Conservation (phyloP, 23 tunicate genomes). For the Halocynthia aurantium region DNA sequence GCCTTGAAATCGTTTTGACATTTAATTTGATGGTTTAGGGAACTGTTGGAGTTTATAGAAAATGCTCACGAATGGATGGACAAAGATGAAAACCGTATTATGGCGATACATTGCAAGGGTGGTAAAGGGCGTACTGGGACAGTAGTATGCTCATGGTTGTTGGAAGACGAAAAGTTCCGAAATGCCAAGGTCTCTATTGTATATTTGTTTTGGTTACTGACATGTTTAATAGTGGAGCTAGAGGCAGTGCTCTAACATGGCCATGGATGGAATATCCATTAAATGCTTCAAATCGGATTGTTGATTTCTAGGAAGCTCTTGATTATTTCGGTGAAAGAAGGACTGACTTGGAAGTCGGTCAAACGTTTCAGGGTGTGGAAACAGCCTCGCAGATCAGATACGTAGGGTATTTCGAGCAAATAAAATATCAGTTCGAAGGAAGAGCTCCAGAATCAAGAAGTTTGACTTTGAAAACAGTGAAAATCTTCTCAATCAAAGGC, state of each 20-base stretch:
- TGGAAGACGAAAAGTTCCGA: slow-evolving; percentile 59
- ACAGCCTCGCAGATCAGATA: slow-evolving; percentile 96
- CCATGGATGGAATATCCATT: too few relatives aligned
- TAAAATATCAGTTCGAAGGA: slow-evolving; percentile 51
- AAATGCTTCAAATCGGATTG: too few relatives aligned
- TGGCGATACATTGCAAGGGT: slow-evolving; percentile 94
- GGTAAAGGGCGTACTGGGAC: slow-evolving; percentile 99
- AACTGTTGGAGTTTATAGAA: slow-evolving; percentile 57
- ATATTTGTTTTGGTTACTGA: neutral
- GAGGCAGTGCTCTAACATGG: neutral
- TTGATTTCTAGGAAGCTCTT: slow-evolving; percentile 49
- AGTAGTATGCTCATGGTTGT: slow-evolving; percentile 75
- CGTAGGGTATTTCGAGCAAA: slow-evolving; percentile 85
- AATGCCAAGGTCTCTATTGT: slow-evolving; percentile 36
- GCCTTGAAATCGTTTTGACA: neutral
- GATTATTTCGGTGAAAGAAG: slow-evolving; percentile 82
- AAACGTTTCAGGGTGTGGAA: slow-evolving; percentile 96
- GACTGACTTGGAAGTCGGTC: slow-evolving; percentile 76
- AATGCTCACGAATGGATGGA: slow-evolving; percentile 73
- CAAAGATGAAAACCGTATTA: slow-evolving; percentile 40
- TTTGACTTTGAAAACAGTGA: slow-evolving; percentile 30
- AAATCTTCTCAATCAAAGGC: slow-evolving; percentile 68
- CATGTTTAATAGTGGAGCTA: neutral
- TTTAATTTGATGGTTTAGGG: slow-evolving; percentile 24
- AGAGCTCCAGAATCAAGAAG: slow-evolving; percentile 28